Base-by-base conservation (phyloP, 2,888 invertebrate species). In the Eugnorisma glareosa region DNA sequence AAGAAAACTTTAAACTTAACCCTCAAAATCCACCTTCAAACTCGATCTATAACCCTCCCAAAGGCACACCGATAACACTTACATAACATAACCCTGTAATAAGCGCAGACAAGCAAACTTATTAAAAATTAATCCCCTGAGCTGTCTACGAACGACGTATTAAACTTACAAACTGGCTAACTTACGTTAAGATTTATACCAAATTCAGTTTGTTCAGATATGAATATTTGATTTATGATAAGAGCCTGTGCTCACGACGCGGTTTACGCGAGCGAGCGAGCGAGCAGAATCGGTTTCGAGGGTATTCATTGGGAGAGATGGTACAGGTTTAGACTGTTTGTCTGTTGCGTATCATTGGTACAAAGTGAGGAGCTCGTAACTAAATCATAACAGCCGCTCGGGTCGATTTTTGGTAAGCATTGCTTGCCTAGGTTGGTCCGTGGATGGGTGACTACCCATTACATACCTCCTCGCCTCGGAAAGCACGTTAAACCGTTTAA, bases 191-290 rank as follows among this genome's bases (percentile, higher is more conserved):
- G 88, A 87, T 89, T 89, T 89, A 87, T 88, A 88, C 86, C 84
- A 84, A 86, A 89, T 89, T 88, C 87, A 88, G 86, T 82, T 89
- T 83, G 86, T 87, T 87, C 64, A 73, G 82, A 88, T 88, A 91
- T 90, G 89, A 91, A 92, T 91, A 90, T 91, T 91, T 91, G 86
- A 91, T 87, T 88, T 87, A 86, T 76, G 84, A 83, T 86, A 86
- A 85, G 87, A 89, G 85, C 75, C 73, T 77, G 73, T 77, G 77
- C 89, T 86, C 88, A 88, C 79, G 81, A 64, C 28, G 70, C 80
- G 71, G 84, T 66, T 48, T 71, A 24, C 18, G 57, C 51, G 61
- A 35, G 67, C 48, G 35, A 43, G 24, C 13, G 15, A 13, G 5
- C 51, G n/a, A 57, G 59, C 59, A 45, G 28, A 40, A 67, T 54